Evolutionary conservation across 2,888 invertebrate genomes (phyloP), one percentile per base, ranked within the genome.

Genomic region (Loripinus fragilis): DNA sequence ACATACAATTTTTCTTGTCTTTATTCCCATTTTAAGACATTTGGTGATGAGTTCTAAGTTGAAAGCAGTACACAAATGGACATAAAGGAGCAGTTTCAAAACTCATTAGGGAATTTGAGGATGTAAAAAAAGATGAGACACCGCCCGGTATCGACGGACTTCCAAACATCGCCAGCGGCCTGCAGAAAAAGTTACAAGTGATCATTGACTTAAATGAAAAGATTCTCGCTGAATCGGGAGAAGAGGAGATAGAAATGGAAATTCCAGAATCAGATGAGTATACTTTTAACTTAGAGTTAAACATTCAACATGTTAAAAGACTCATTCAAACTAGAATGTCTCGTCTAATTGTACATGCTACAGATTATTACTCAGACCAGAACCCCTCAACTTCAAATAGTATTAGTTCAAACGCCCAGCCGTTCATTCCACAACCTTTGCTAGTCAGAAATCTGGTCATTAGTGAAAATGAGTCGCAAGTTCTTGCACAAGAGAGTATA

Each of bases 371-470:
- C 5, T 50, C 50, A 50, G 50, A 20, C n/a, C 50, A 50, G 50
- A 20, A 50, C 23, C 23, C 50, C 50, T 7, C 23, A 50, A n/a
- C 50, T 50, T 50, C 50, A 12, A 50, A 50, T 50, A 50, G 20
- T 50, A 50, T 50, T 50, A 50, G 50, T 50, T 7, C 50, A n/a
- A 50, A 50, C 50, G 50, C 20, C 23, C 8, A 50, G 50, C 50
- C 50, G 50, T 50, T 50, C 50, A 50, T 50, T 50, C 50, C 50
- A 20, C 50, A 50, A 20, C 50, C 50, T 50, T n/a, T n/a, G 50
- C n/a, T 50, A 12, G 50, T 50, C 50, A 50, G 12, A 50, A 50
- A 20, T 50, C 50, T 50, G 8, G 50, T 20, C 50, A 42, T 12
- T 15, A 42, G 42, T 15, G 42, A 42, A 42, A 42, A 42, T 42